Conservation (phyloP, 2,113 vertebrate species). For the Isichthys henryi region DNA sequence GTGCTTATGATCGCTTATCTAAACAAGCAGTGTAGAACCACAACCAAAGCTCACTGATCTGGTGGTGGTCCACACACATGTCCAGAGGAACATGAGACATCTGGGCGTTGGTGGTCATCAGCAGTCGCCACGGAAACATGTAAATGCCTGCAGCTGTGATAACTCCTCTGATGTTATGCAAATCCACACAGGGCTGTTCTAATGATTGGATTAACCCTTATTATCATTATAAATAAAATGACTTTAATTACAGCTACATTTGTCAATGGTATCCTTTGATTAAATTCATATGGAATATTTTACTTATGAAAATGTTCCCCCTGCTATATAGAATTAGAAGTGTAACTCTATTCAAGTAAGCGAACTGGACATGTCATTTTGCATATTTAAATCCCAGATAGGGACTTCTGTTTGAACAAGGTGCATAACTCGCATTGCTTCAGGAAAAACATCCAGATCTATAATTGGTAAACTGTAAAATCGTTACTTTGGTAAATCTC, state of each 20-base stretch:
- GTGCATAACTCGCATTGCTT: not conserved
- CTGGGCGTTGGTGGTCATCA: not conserved
- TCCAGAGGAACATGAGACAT: not conserved
- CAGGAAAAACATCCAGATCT: not conserved
- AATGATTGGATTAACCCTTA: not conserved
- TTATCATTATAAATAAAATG: not conserved
- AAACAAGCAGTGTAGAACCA: not conserved
- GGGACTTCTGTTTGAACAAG: not conserved
- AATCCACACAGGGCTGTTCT: not conserved
- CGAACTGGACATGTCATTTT: not conserved
- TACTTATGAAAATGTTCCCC: not conserved
- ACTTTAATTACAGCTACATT: not conserved
- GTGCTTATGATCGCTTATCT: not conserved
- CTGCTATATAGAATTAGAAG: not conserved
- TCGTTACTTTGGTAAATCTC: not conserved
- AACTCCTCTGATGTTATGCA: not conserved
- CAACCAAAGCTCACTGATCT: not conserved
- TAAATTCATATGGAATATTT: not conserved
- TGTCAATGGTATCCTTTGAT: not conserved
- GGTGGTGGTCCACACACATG: not conserved
- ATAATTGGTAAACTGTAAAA: not conserved
- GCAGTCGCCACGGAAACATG: not conserved
- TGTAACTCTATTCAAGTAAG: not conserved
- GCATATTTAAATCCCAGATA: not conserved
- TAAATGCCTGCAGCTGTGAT: conserved; percentile 1